These are phyloP conservation scores for Drosophila anceps DNA, from an alignment of 2,888 invertebrate species.

Conservation along the genomic window DNA sequence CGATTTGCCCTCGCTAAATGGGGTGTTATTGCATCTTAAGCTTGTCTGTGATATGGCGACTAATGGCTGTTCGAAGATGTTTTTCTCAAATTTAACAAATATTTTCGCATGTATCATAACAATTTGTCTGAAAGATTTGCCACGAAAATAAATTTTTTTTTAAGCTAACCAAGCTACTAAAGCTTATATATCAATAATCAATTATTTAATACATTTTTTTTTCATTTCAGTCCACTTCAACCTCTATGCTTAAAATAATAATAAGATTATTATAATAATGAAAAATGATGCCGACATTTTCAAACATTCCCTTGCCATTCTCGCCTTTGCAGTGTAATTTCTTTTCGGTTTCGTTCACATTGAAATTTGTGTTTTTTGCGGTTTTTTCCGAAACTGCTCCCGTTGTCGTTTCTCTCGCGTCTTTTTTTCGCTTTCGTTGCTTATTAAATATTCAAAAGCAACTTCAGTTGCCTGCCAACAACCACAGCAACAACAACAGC, in stretches of 20 bases:
- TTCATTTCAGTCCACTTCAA: too few relatives aligned
- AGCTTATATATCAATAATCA: too few relatives aligned
- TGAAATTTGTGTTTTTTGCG: not conserved
- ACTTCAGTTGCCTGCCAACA: slow-evolving; percentile 58
- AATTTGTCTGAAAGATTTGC: too few relatives aligned
- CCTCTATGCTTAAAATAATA: too few relatives aligned
- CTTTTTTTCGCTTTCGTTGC: slow-evolving; percentile 37
- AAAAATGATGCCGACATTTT: too few relatives aligned
- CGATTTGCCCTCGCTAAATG: slow-evolving; percentile 53
- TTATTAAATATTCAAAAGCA: slow-evolving; percentile 79
- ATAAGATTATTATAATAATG: too few relatives aligned
- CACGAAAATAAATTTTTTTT: too few relatives aligned
- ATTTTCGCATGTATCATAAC: not conserved
- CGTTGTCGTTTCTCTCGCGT: slow-evolving; percentile 27
- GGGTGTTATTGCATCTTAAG: slow-evolving; percentile 51
- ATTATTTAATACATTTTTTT: too few relatives aligned
- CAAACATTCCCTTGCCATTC: not conserved
- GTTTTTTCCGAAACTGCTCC: not conserved
- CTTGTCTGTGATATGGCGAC: slow-evolving; percentile 23
- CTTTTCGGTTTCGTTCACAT: not conserved
- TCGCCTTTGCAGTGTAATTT: slow-evolving; percentile 1
- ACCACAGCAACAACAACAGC: slow-evolving; percentile 10
- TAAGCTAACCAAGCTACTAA: too few relatives aligned
- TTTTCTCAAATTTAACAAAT: not conserved
- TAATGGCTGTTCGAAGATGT: not conserved